These are phyloP conservation scores for Bombus terrestris DNA, from an alignment of 1,140 invertebrate species.

Conservation along the genomic window DNA sequence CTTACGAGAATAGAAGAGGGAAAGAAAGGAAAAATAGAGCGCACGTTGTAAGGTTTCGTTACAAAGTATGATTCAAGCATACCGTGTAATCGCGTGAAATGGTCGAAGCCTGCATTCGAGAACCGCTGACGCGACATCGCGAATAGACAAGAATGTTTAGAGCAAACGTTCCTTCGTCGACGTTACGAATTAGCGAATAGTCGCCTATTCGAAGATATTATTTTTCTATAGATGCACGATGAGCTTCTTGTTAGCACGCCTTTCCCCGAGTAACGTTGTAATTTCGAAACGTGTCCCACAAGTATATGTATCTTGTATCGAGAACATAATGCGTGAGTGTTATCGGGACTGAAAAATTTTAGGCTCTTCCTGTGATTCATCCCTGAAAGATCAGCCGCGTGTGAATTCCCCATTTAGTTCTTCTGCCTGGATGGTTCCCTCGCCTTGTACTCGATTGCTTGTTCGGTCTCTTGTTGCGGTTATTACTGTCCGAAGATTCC, in stretches of 20 bases:
- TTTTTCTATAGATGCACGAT: not conserved
- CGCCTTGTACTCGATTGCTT: slow-evolving; percentile 13
- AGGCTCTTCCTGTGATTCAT: slow-evolving; percentile 43
- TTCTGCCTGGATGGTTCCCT: slow-evolving; percentile 44
- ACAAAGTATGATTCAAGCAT: slow-evolving; percentile 1
- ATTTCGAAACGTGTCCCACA: not conserved
- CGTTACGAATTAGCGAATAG: not conserved
- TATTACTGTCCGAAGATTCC: not conserved
- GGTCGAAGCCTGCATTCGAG: not conserved
- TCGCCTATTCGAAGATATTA: not conserved
- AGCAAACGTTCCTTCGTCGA: slow-evolving; percentile 13
- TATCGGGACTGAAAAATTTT: slow-evolving; percentile 12
- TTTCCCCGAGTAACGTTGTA: not conserved
- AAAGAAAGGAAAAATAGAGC: not conserved
- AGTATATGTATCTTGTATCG: not conserved
- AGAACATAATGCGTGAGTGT: too few species aligned
- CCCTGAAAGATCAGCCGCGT: slow-evolving; percentile 46
- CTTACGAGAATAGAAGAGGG: not conserved
- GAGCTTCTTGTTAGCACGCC: not conserved
- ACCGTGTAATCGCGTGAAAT: slow-evolving; percentile 2
- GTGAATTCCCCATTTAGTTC: slow-evolving; percentile 57
- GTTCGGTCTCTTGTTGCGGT: not conserved
- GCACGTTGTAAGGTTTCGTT: not conserved
- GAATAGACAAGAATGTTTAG: slow-evolving; percentile 5
- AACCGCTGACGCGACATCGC: not conserved